Evolutionary conservation across 2,797 vertebrate genomes (phyloP).

Genomic region (Peromyscus eremicus): DNA sequence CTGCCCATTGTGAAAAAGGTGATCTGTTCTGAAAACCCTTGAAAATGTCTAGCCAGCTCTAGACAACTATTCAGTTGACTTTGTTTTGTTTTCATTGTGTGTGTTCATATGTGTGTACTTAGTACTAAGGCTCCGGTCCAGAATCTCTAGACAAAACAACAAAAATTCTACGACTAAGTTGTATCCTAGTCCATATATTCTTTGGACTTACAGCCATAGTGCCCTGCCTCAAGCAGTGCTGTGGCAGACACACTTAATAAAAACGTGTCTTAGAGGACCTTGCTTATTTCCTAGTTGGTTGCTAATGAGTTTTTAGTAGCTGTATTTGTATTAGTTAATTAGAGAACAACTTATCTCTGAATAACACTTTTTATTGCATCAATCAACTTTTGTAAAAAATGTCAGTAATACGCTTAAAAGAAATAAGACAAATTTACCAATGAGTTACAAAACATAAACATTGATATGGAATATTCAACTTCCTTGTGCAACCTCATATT

Average conservation of each 20-base stretch:
- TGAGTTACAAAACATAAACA: background rate
- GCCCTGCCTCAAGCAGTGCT: background rate
- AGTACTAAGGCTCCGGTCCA: background rate
- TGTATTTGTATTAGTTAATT: background rate
- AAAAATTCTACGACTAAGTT: too few species aligned
- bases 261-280: background rate
- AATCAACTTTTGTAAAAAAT: background rate
- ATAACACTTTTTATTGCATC: background rate
- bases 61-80: background rate
- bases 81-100: background rate
- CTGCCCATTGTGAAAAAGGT: background rate
- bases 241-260: background rate
- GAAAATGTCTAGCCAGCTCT: background rate
- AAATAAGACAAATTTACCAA: background rate
- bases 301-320: background rate
- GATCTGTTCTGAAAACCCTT: background rate
- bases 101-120: background rate
- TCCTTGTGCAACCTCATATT: background rate
- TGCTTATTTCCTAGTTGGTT: background rate
- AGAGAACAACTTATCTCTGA: background rate
- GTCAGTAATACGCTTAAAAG: background rate
- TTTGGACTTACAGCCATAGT: background rate
- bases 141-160: background rate
- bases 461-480: background rate
- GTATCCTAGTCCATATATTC: background rate